A percentile compares a stretch with the other conserved stretches of the same genome.
phyloP scores from a whole-genome alignment of 2,888 invertebrate genomes.

The Drepana falcataria region DNA sequence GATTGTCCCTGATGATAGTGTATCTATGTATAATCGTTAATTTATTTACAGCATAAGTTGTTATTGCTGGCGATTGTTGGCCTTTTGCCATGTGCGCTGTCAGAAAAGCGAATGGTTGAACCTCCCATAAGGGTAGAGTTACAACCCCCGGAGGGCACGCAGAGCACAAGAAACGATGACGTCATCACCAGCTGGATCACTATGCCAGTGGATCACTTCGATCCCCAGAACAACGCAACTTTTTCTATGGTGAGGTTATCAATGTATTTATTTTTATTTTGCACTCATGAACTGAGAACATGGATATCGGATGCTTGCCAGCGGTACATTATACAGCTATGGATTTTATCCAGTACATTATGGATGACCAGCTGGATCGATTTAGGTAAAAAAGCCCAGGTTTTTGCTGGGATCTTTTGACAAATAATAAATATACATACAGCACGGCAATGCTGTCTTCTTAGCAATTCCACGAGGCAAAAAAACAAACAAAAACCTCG shows the following conservation, averaged over 20 bases:
- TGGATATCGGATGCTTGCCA: too few species aligned
- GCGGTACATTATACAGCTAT: too few species aligned
- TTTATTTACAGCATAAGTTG: conserved; percentile 32
- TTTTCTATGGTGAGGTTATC: conserved; percentile 75
- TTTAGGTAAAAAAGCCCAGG: too few species aligned
- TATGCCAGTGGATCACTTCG: conserved; percentile 79
- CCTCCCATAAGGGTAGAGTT: conserved; percentile 57
- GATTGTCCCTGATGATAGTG: background rate
- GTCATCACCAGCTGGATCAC: conserved; percentile 63
- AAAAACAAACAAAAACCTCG: too few species aligned
- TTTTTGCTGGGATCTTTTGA: too few species aligned
- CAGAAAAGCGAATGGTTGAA: conserved; percentile 33
- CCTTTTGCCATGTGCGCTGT: conserved; percentile 29
- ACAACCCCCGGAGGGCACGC: conserved; percentile 52
- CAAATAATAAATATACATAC: too few species aligned
- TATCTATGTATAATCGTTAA: background rate
- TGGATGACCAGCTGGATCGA: too few species aligned
- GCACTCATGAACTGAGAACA: too few species aligned
- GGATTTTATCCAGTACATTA: too few species aligned
- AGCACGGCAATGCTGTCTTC: too few species aligned
- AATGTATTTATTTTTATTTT: too few species aligned
- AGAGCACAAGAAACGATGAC: conserved; percentile 23
- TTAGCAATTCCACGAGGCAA: too few species aligned
- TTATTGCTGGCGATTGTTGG: conserved; percentile 19
- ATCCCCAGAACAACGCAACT: conserved; percentile 65